A percentile compares a stretch with the other conserved stretches of the same genome.
These are phyloP conservation scores for Lepisosteus oculatus DNA, from an alignment of 2,113 vertebrate species.

Conservation along the genomic window DNA sequence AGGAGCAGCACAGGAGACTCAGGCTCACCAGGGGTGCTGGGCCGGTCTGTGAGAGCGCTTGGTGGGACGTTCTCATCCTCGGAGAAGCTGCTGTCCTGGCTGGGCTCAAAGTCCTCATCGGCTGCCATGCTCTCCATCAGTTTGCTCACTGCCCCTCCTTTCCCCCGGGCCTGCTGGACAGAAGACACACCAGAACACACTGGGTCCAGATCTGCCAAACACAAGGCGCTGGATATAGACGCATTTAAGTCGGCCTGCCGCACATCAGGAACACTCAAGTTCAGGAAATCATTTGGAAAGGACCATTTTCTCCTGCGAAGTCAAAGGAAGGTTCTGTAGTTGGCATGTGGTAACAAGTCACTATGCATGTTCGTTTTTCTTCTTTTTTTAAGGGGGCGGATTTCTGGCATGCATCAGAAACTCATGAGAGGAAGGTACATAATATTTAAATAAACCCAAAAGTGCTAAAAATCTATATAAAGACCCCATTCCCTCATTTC, in stretches of 20 bases:
- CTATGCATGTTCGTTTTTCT: too few relatives aligned
- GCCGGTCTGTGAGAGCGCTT: conserved; percentile 66
- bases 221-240: background rate
- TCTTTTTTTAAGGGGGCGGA: too few relatives aligned
- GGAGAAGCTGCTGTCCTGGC: conserved; percentile 96
- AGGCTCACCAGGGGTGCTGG: conserved; percentile 76
- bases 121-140: conserved; percentile 98
- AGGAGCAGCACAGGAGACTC: background rate
- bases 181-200: conserved; percentile 12
- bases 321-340: too few relatives aligned
- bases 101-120: conserved; percentile 95
- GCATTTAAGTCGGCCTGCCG: background rate
- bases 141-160: conserved; percentile 88
- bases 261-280: background rate
- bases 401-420: too few relatives aligned
- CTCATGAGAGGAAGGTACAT: too few relatives aligned
- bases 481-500: too few relatives aligned
- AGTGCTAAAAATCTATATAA: too few relatives aligned
- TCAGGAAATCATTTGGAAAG: too few relatives aligned
- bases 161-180: conserved; percentile 72
- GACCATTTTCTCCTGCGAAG: too few relatives aligned
- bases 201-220: background rate
- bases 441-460: too few relatives aligned
- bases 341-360: too few relatives aligned
- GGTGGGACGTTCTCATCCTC: conserved; percentile 84